A percentile compares a stretch with the other conserved stretches of the same genome.
Conservation (phyloP, 2,888 invertebrate genomes). For the Rhagonycha lutea region DNA sequence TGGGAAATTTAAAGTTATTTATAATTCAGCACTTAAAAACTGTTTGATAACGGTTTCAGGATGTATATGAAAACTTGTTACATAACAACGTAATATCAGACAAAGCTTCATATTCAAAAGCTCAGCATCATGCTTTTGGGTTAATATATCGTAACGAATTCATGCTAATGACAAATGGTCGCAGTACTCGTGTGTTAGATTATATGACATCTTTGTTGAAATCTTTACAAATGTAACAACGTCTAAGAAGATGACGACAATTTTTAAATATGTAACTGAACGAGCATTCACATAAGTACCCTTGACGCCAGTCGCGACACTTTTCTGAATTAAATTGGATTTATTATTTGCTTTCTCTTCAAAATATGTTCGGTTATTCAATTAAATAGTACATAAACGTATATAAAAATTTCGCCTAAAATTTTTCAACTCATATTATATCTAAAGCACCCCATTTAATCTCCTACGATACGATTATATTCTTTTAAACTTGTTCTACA, state of each 20-base stretch:
- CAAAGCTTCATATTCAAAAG: slow-evolving; percentile 16
- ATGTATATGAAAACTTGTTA: slow-evolving; percentile 26
- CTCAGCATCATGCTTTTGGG: slow-evolving; percentile 16
- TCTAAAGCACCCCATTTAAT: background rate
- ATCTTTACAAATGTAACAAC: slow-evolving; percentile 31
- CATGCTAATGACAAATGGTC: slow-evolving; percentile 22
- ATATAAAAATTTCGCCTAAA: slow-evolving; percentile 7
- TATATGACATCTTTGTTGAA: slow-evolving; percentile 23
- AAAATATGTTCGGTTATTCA: slow-evolving; percentile 9
- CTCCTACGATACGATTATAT: background rate
- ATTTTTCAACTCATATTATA: background rate
- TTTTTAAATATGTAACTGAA: slow-evolving; percentile 35
- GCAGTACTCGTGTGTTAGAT: slow-evolving; percentile 19
- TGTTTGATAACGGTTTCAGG: slow-evolving; percentile 25
- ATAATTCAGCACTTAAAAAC: slow-evolving; percentile 28
- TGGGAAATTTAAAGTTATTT: slow-evolving; percentile 27
- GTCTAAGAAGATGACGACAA: slow-evolving; percentile 30
- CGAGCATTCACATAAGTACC: slow-evolving; percentile 27
- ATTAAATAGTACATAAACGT: slow-evolving; percentile 10
- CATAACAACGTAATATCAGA: slow-evolving; percentile 18
- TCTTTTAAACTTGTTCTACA: background rate
- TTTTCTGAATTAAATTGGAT: slow-evolving; percentile 27
- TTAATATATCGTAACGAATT: slow-evolving; percentile 25
- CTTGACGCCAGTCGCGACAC: slow-evolving; percentile 27
- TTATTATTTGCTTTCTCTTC: slow-evolving; percentile 17